Base-by-base conservation (phyloP, 2,797 vertebrate genomes). In the Mionectes olivaceus region DNA sequence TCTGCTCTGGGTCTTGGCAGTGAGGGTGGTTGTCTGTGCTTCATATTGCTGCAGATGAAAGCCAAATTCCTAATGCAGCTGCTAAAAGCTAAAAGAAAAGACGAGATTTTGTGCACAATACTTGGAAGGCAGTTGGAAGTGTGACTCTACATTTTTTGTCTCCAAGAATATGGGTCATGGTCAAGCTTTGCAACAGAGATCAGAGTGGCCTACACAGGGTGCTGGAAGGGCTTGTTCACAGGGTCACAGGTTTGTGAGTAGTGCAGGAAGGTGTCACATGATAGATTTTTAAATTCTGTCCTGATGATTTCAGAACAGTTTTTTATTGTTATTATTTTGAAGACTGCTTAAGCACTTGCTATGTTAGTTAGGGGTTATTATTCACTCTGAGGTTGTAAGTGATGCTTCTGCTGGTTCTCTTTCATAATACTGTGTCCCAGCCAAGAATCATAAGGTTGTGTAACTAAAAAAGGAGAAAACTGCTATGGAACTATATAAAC, bases 401-500 rank as follows among this genome's bases (percentile, higher is more conserved):
- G 67, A 79, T 82, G 67, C 80, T 95, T 95, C 64, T 94, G n/a
- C 47, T 76, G 78, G 24, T 87, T 83, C 60, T 95, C 69, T 73
- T 74, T n/a, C 64, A 43, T 33, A 64, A 89, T 90, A 41, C 30
- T 23, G 10, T 44, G 12, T 64, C 53, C 90, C 33, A 57, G 88
- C 90, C 92, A 94, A 90, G 55, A 89, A 93, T 49, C 74, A 52
- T 76, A 93, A 91, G 43, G 43, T n/a, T 50, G 19, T 80, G 28
- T 56, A 81, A 89, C 82, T 70, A 64, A 88, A 87, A 95, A 69
- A n/a, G 37, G 32, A 84, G 57, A 86, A 91, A 95, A 91, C 22
- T 53, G 28, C 61, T 27, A 43, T 57, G 61, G 73, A 94, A 93
- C 56, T 86, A 89, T 91, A 96, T 92, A 95, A 95, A 93, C 90